These are phyloP conservation scores for Cottus gobio DNA, from an alignment of 2,113 vertebrate genomes.

Conservation along the genomic window DNA sequence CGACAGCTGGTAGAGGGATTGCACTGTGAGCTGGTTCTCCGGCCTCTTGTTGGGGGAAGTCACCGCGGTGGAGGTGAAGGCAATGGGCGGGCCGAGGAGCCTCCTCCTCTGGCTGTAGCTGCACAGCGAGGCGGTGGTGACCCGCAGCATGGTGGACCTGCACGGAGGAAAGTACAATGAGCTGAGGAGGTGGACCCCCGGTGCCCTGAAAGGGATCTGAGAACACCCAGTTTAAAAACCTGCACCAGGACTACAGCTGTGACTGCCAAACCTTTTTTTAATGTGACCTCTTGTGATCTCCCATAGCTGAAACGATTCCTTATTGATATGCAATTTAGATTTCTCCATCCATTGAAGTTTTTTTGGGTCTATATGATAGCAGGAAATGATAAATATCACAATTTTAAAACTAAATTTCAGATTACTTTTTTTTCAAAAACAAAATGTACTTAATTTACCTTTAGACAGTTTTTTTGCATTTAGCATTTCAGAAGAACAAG, in stretches of 20 bases:
- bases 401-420: too few species aligned
- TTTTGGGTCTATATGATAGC: too few species aligned
- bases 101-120: conserved; percentile 60
- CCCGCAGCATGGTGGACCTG: conserved; percentile 60
- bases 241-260: neutral
- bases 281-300: neutral
- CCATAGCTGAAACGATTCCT: too few species aligned
- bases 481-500: too few species aligned
- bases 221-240: neutral
- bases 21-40: conserved; percentile 63
- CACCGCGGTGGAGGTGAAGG: conserved; percentile 19
- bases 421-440: too few species aligned
- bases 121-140: conserved; percentile 59
- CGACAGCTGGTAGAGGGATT: conserved; percentile 61
- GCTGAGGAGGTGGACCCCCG: neutral
- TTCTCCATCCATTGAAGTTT: too few species aligned
- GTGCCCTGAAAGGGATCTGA: neutral
- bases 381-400: too few species aligned
- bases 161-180: neutral
- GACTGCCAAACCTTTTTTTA: neutral
- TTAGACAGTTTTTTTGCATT: too few species aligned
- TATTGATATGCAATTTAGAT: too few species aligned
- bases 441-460: too few species aligned
- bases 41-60: conserved; percentile 16
- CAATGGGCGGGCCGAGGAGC: conserved; percentile 36